Evolutionary conservation across 2,888 invertebrate genomes (phyloP), one percentile per base, ranked within the genome.

Genomic region (Metellina segmentata): DNA sequence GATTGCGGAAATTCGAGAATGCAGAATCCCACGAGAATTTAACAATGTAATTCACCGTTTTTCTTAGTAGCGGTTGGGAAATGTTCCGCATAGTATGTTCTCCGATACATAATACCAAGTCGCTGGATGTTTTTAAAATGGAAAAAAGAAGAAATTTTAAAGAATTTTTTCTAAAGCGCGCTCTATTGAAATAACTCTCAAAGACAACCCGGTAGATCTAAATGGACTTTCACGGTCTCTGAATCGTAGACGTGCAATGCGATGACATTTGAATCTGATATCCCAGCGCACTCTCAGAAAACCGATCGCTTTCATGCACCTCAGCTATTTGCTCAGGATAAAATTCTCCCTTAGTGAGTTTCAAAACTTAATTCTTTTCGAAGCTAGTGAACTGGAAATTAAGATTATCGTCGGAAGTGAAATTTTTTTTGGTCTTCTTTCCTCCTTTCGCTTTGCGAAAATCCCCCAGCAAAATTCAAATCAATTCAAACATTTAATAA

Each of bases 401-500:
- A 72, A 81, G 81, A 88, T 88, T 69, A 81, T 81, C 69, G 69
- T 88, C 53, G 72, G 75, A 72, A 88, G 88, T 70, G 74, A 72
- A 88, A 87, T 20, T 81, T 75, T 71, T 61, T 81, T 88, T 81
- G 53, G 48, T n/a, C 69, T 75, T 79, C 79, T 8, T 49, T 72
- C 48, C 72, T 13, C 81, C 52, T 81, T 75, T 81, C 72, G 34
- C 34, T 34, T 34, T 34, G 11, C 61, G 61, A 48, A 81, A 88
- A 88, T 81, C 81, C 74, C 61, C 61, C 75, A 75, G 53, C 69
- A 69, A 74, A 81, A 81, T 78, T 78, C 72, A 61, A 81, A 88
- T 88, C 81, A 81, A 81, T 88, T 88, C 88, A 75, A 88, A 88
- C 88, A 74, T 75, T 88, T 88, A 81, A 88, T 20, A 88, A 52